Conservation (phyloP, 1,140 invertebrate genomes). For the Lepidurus arcticus region DNA sequence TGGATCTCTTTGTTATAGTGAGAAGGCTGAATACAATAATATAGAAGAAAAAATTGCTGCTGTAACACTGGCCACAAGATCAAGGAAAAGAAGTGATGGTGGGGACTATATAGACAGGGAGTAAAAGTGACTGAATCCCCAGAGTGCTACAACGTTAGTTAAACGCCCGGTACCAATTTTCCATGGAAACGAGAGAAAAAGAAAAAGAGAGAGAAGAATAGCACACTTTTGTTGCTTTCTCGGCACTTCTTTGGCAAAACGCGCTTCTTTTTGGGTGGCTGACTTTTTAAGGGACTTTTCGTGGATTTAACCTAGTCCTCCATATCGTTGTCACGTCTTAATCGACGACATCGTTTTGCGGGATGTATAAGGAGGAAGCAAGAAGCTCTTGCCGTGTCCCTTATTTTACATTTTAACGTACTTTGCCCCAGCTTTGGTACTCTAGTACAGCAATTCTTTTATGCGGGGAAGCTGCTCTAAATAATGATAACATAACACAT, state of each 20-base stretch:
- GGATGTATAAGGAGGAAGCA: background rate
- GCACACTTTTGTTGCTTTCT: background rate
- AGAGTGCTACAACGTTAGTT: conserved; percentile 21
- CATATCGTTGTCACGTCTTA: background rate
- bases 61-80: conserved; percentile 7
- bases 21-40: background rate
- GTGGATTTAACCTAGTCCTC: background rate
- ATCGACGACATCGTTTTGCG: background rate
- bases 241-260: background rate
- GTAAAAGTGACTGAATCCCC: background rate
- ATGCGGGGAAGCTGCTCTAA: too few species aligned
- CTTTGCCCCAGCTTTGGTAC: too few species aligned
- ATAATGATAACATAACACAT: too few species aligned
- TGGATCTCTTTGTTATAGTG: background rate
- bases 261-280: background rate
- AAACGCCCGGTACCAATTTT: conserved; percentile 12
- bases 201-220: background rate
- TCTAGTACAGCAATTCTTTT: too few species aligned
- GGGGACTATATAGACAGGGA: conserved; percentile 1
- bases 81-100: background rate
- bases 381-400: too few species aligned
- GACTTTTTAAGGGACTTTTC: conserved; percentile 1
- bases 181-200: background rate
- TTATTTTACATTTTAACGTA: too few species aligned
- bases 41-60: background rate